Base-by-base conservation (phyloP, 2,888 invertebrate species). In the Andrena minutula region DNA sequence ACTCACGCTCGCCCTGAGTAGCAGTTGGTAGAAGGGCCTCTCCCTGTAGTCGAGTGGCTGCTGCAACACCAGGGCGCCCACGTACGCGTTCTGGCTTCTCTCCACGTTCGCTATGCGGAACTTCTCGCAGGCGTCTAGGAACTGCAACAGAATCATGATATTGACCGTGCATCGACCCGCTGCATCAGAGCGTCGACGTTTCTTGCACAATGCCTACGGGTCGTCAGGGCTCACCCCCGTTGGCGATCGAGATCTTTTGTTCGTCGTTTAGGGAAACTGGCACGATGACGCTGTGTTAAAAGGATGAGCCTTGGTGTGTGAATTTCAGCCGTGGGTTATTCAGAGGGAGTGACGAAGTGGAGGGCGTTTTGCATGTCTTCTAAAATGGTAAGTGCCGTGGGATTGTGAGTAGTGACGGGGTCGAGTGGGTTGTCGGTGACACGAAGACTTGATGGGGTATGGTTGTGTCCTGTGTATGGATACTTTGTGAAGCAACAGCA, bases 21-120 rank as follows among this genome's bases (percentile, higher is more conserved):
- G 95, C 85, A 98, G 96, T 92, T 97, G 97, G 92, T 97, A 97
- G 91, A 97, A 96, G 92, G 97, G 97, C 85, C 96, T 96, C 81
- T 96, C 95, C 87, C 97, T 96, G 93, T 98, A 98, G 94, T 98
- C 96, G 79, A 98, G 94, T 16, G 95, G 95, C 86, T 95, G 95
- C 86, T 95, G 95, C 73, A 98, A 94, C 70, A 97, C 95, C 78
- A 98, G 94, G 1, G 96, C 96, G 0, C 98, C 98, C n/a, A 95
- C 95, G 91, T 97, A 96, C 71, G 95, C 95, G 88, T 96, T 96
- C 53, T 97, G 96, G 51, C 96, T 95, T 0, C 96, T 95, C 86
- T 95, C 95, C 16, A 95, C 92, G 4, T 95, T 94, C 68, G 96
- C 95, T 76, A 97, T 95, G 79, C 95, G 95, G 90, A 97, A 97